Conservation (phyloP, 2,888 invertebrate genomes). For the Lysandra coridon region DNA sequence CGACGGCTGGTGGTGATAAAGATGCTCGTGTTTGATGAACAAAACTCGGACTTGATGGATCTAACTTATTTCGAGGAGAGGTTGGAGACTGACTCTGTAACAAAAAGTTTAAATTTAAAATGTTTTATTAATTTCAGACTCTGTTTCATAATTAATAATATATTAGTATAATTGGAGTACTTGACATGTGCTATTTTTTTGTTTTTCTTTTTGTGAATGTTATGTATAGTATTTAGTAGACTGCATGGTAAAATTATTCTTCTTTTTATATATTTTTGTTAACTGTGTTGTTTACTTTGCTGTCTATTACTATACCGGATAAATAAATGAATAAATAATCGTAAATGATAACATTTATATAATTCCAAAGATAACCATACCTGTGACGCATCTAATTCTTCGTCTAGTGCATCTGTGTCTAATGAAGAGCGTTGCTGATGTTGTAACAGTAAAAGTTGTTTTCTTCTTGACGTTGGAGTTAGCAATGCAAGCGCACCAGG, state of each 20-base stretch:
- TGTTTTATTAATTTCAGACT: neutral
- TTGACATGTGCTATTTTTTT: no score
- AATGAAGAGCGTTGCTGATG: constrained; percentile 93
- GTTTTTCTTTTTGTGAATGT: no score
- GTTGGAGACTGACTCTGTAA: constrained; percentile 76
- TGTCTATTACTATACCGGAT: no score
- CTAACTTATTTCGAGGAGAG: constrained; percentile 76
- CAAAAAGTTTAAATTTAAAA: constrained; percentile 34
- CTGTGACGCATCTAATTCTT: constrained; percentile 84
- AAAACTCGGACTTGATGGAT: constrained; percentile 64
- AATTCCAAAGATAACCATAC: constrained; percentile 48
- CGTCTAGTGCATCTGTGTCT: constrained; percentile 90
- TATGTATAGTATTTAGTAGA: no score
- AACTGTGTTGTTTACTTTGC: no score
- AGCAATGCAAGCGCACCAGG: constrained; percentile 81
- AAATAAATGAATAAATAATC: no score
- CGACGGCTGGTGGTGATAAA: constrained; percentile 72
- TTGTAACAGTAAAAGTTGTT: constrained; percentile 87
- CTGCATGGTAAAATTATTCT: no score
- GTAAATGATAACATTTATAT: neutral
- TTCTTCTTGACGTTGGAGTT: constrained; percentile 89
- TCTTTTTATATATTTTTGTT: no score
- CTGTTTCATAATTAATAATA: no score
- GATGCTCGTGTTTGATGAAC: constrained; percentile 61
- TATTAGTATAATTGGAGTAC: no score